Evolutionary conservation across 2,888 invertebrate species (phyloP).

Genomic region (Pogonocherus hispidulus): DNA sequence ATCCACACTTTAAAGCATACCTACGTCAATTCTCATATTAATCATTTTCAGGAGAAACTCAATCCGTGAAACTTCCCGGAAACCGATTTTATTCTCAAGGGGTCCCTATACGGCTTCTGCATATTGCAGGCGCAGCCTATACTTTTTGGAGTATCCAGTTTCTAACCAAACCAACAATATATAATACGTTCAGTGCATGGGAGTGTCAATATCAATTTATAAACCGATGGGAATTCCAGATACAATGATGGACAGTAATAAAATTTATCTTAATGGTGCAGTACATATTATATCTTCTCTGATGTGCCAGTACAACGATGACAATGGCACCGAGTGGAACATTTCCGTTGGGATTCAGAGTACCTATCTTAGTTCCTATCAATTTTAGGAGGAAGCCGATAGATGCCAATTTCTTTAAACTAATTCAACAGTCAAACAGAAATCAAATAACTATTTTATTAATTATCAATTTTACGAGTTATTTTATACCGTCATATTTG

Average conservation of each 20-base stretch:
- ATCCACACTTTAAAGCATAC: background rate
- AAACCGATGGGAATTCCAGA: background rate
- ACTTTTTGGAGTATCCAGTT: background rate
- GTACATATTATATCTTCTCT: background rate
- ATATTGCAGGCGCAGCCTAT: background rate
- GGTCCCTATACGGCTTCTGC: background rate
- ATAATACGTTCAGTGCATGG: background rate
- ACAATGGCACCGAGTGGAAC: no score
- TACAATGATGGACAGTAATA: background rate
- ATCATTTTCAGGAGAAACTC: background rate
- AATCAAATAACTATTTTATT: no score
- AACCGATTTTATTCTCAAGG: slow-evolving; percentile 4
- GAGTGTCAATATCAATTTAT: background rate
- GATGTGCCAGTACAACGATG: no score
- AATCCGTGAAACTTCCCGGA: background rate
- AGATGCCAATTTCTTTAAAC: no score
- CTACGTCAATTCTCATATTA: background rate
- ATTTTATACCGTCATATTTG: no score
- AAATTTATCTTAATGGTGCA: background rate
- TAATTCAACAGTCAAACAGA: no score
- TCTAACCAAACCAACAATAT: background rate
- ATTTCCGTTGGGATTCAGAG: no score
- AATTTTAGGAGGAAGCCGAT: no score
- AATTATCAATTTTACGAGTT: no score
- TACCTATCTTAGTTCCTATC: no score